Base-by-base conservation (phyloP, 2,888 invertebrate species). In the Rotaria socialis region DNA sequence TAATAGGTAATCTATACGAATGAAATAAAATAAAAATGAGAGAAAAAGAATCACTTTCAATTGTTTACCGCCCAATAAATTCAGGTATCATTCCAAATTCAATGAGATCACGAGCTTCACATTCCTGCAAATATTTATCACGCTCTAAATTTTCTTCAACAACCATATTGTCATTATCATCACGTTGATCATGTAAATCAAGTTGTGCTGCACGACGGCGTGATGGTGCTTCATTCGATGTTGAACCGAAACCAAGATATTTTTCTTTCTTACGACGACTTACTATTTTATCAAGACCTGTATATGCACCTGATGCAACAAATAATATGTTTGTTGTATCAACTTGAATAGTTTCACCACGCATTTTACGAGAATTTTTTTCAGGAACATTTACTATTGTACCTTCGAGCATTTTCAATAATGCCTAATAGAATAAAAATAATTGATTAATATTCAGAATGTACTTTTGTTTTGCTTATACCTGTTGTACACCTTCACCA, bases 271-370 rank as follows among this genome's bases (percentile, higher is more conserved):
- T 94, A 87, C 94, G 91, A 67, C 96, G 93, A 88, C 94, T 94
- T 88, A 97, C 95, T 87, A 97, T 93, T 88, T 95, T 93, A 91
- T 99, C 98, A 14, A 99, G 93, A 0, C 98, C 98, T 90, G 96
- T 97, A 91, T 98, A 99, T 0, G 99, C 99, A 14, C 99, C 99
- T 88, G 97, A 98, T 5, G 97, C 98, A 14, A 99, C 96, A 92
- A 99, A 99, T 84, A 99, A 93, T 88, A 99, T 98, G 92, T 99
- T 98, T 84, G 98, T 97, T 52, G 99, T 99, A 92, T 99, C 99
- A 2, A 99, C 96, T 90, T 96, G 96, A 52, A 97, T 94, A 0
- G 96, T 96, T 92, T 98, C 97, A 0, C 97, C 96, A 50, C 97
- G 93, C 86, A 97, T 92, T 91, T 97, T 97, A 87, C 97, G 93